A percentile compares a stretch with the other conserved stretches of the same genome.
phyloP scores from a whole-genome alignment of 1,140 invertebrate species.

The Drosophila novamexicana region DNA sequence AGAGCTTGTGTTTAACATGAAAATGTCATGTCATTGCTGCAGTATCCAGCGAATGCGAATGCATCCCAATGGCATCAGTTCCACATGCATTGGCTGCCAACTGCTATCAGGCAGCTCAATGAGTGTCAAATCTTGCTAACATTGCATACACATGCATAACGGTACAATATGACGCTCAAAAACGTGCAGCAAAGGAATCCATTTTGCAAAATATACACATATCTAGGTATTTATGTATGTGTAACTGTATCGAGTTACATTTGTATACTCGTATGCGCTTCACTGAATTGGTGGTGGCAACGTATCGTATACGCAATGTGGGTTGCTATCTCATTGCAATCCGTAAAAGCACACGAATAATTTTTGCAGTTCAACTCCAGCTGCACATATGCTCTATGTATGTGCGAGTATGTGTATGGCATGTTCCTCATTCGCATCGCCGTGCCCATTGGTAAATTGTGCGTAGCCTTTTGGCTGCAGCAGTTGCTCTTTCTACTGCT shows the following conservation, averaged over 20 bases:
- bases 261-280: slow-evolving; percentile 60
- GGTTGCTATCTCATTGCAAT: slow-evolving; percentile 64
- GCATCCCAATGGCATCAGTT: slow-evolving; percentile 45
- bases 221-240: slow-evolving; percentile 22
- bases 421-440: slow-evolving; percentile 2
- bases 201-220: slow-evolving; percentile 41
- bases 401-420: slow-evolving; percentile 8
- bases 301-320: slow-evolving; percentile 72
- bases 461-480: slow-evolving; percentile 57
- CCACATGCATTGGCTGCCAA: slow-evolving; percentile 50
- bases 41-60: slow-evolving; percentile 30
- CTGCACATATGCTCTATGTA: slow-evolving; percentile 10
- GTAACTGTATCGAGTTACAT: slow-evolving; percentile 49
- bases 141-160: slow-evolving; percentile 22
- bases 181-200: slow-evolving; percentile 56
- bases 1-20: slow-evolving; percentile 42
- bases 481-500: slow-evolving; percentile 21
- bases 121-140: slow-evolving; percentile 55
- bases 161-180: slow-evolving; percentile 25
- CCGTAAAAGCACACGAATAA: slow-evolving; percentile 67
- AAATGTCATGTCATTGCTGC: slow-evolving; percentile 43
- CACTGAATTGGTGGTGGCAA: slow-evolving; percentile 52
- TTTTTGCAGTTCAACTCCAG: slow-evolving; percentile 41
- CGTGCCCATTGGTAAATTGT: slow-evolving; percentile 66
- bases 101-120: slow-evolving; percentile 63